Percentiles rank a stretch among this genome's conserved stretches.
These are phyloP conservation scores for Oryzaephilus surinamensis DNA, from an alignment of 1,140 invertebrate species.

Conservation along the genomic window DNA sequence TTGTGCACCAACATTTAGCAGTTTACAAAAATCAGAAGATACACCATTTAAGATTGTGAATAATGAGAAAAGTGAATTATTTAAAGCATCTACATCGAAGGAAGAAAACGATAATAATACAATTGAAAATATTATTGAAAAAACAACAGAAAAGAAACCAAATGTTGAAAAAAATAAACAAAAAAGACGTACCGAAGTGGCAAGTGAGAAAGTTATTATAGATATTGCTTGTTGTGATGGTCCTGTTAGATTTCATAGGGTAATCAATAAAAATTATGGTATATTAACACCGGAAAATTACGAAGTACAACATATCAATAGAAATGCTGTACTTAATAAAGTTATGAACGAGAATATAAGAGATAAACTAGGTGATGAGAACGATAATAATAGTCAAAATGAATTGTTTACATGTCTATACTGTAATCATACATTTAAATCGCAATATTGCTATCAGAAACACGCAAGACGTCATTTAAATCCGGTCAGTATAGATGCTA, in stretches of 20 bases:
- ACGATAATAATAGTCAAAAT: conserved; percentile 22
- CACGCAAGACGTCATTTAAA: conserved; percentile 61
- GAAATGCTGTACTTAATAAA: conserved; percentile 37
- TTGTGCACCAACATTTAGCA: conserved; percentile 12
- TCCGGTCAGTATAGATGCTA: conserved; percentile 37
- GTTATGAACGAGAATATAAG: conserved; percentile 38
- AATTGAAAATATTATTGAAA: conserved; percentile 30
- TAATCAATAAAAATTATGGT: conserved; percentile 66
- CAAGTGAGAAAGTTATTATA: conserved; percentile 47
- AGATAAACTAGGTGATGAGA: conserved; percentile 29
- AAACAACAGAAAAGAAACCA: conserved; percentile 11
- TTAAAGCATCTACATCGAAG: conserved; percentile 34
- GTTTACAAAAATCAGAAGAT: conserved; percentile 22
- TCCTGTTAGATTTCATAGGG: conserved; percentile 69
- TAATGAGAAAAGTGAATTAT: conserved; percentile 4
- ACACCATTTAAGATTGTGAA: conserved; percentile 25
- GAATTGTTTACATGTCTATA: conserved; percentile 59
- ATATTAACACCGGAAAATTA: conserved; percentile 10
- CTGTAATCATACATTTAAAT: conserved; percentile 72
- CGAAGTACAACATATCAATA: conserved; percentile 24
- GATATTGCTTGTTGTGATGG: conserved; percentile 82
- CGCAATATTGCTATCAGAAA: conserved; percentile 71
- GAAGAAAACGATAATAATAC: conserved; percentile 25
- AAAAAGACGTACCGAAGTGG: conserved; percentile 12
- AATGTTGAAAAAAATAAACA: conserved; percentile 3